phyloP scores from a whole-genome alignment of 2,113 vertebrate genomes.

The Mirza zaza region DNA sequence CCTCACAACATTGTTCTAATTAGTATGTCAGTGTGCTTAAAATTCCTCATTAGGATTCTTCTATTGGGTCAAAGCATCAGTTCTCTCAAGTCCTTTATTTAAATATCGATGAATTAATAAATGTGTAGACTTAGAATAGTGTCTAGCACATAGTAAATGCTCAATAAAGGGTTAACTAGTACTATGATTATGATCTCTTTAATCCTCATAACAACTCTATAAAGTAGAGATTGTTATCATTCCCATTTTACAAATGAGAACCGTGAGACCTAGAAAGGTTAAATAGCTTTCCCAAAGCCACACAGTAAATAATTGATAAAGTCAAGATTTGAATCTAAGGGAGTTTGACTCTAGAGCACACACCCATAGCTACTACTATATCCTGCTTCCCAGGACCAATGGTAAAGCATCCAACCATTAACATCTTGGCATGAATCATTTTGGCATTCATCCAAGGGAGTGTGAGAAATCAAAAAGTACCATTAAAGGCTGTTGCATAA shows the following conservation, averaged over 20 bases:
- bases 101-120: slow-evolving; percentile 4
- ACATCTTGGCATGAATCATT: not conserved
- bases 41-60: not conserved
- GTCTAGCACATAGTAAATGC: not conserved
- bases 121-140: not conserved
- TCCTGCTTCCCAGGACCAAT: not conserved
- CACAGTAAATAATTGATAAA: not conserved
- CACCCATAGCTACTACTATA: not conserved
- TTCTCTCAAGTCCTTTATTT: not conserved
- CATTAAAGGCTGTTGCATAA: not conserved
- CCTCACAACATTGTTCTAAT: not conserved
- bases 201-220: not conserved
- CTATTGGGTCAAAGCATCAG: not conserved
- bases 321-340: not conserved
- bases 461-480: not conserved
- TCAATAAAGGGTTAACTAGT: not conserved
- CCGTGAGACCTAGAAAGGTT: not conserved
- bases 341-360: not conserved
- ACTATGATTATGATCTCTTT: not conserved
- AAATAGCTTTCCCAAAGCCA: not conserved
- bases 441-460: not conserved
- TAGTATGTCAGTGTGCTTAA: not conserved
- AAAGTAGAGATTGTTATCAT: not conserved
- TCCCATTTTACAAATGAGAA: not conserved
- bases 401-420: not conserved